Evolutionary conservation across 2,888 invertebrate species (phyloP), one percentile per base, ranked within the genome.

Genomic region (Ceratothoa steindachneri): DNA sequence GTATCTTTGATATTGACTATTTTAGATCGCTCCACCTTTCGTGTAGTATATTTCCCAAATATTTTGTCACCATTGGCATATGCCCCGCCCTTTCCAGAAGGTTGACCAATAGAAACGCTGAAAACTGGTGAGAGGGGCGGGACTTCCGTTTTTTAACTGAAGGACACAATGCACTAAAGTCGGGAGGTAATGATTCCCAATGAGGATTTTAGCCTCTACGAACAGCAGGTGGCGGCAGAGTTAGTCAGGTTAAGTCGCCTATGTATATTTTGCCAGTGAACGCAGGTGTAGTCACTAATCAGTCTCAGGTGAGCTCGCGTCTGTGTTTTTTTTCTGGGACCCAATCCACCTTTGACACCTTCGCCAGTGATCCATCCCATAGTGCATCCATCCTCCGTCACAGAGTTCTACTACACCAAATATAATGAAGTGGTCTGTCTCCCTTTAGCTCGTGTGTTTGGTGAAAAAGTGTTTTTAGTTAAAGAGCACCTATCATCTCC

Each of bases 261-360:
- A 73, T 76, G 76, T 76, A 73, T 76, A 76, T 73, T 76, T 76
- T 76, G 68, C 72, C 69, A 75, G 72, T 72, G 75, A 75, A 67
- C 76, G 71, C 76, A 76, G 76, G 76, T 76, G 76, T 76, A 76
- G 76, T 76, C 76, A 76, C 73, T 73, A 73, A 73, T 73, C 73
- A 76, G 73, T 76, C 76, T 70, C 70, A 76, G 76, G 76, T 76
- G 76, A 73, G 76, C 73, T 30, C 30, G 73, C 22, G 19, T 60
- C 60, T 22, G 22, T 60, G 60, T 12, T 60, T 1, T 24, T 7
- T 60, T 60, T 60, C 24, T 60, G 12, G 5, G 41, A n/a, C n/a
- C n/a, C n/a, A n/a, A n/a, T n/a, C n/a, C n/a, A n/a, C n/a, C n/a
- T n/a, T n/a, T n/a, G n/a, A n/a, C n/a, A n/a, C n/a, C n/a, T n/a